A percentile compares a stretch with the other conserved stretches of the same genome.
phyloP scores from a whole-genome alignment of 2,888 invertebrate species.

The Drosophila macrospina region DNA sequence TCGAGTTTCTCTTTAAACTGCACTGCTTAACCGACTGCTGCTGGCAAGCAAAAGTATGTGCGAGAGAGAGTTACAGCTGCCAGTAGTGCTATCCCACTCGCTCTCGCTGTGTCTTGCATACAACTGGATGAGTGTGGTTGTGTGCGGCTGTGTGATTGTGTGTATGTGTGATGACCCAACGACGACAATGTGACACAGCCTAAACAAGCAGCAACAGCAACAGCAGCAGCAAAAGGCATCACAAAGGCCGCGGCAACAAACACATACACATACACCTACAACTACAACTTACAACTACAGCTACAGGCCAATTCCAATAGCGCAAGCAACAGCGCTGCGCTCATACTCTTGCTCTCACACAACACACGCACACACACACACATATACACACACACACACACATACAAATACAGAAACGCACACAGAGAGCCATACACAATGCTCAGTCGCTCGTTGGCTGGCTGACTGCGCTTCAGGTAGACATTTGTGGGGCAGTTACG shows the following conservation, averaged over 20 bases:
- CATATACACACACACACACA: slow-evolving; percentile 7
- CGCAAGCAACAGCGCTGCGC: slow-evolving; percentile 45
- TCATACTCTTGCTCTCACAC: slow-evolving; percentile 40
- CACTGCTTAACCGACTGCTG: slow-evolving; percentile 55
- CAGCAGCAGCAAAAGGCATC: slow-evolving; percentile 9
- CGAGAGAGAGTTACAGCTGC: slow-evolving; percentile 33
- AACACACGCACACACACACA: slow-evolving; percentile 16
- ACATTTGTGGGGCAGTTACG: slow-evolving; percentile 84
- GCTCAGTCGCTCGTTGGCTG: slow-evolving; percentile 46
- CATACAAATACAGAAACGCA: neutral
- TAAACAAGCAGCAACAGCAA: slow-evolving; percentile 26
- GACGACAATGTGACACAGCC: slow-evolving; percentile 75
- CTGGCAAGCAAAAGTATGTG: slow-evolving; percentile 17
- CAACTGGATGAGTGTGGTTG: too few relatives aligned
- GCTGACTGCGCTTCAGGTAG: slow-evolving; percentile 63
- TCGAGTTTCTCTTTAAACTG: slow-evolving; percentile 35
- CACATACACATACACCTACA: slow-evolving; percentile 37
- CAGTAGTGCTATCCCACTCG: slow-evolving; percentile 36
- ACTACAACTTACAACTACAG: slow-evolving; percentile 38
- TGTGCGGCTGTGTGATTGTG: slow-evolving; percentile 13
- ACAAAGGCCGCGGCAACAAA: slow-evolving; percentile 14
- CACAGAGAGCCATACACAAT: slow-evolving; percentile 14
- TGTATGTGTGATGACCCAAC: slow-evolving; percentile 65
- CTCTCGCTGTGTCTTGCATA: neutral
- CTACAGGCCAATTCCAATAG: slow-evolving; percentile 69